Evolutionary conservation across 92 coral and sea anemone genomes (phyloP).

Genomic region (Plumapathes pennacea): DNA sequence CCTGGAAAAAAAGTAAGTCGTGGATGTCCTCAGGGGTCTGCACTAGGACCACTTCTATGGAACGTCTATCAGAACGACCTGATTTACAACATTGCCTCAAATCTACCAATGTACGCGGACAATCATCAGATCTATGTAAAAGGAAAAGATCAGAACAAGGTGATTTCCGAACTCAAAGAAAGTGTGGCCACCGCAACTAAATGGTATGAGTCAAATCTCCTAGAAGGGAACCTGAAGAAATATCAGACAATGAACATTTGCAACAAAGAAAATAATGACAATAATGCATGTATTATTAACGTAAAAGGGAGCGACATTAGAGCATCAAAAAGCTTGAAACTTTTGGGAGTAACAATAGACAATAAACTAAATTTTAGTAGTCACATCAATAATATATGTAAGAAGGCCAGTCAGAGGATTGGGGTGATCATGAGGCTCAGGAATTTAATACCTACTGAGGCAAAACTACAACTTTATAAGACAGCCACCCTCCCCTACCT

Average conservation of each 20-base stretch:
- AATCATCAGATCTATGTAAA: slow-evolving; percentile 20
- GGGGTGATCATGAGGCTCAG: slow-evolving; percentile 27
- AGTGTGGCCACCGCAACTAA: slow-evolving; percentile 28
- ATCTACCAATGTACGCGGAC: slow-evolving; percentile 22
- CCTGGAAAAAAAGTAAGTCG: slow-evolving; percentile 8
- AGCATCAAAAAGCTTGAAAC: neutral
- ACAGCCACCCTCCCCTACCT: slow-evolving; percentile 29
- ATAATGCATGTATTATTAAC: neutral
- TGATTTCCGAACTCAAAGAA: slow-evolving; percentile 19
- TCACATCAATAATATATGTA: slow-evolving; percentile 2
- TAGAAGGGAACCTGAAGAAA: slow-evolving; percentile 40
- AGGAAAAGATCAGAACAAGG: slow-evolving; percentile 9
- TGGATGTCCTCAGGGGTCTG: slow-evolving; percentile 38
- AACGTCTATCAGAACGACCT: slow-evolving; percentile 11
- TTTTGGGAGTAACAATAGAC: slow-evolving; percentile 20
- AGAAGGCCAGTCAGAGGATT: slow-evolving; percentile 19
- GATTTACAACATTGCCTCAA: slow-evolving; percentile 1
- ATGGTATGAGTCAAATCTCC: slow-evolving; percentile 39
- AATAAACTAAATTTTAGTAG: slow-evolving; percentile 14
- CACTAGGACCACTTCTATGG: slow-evolving; percentile 29
- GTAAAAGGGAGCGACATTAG: slow-evolving; percentile 6
- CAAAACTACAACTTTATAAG: slow-evolving; percentile 19
- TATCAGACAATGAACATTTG: slow-evolving; percentile 40
- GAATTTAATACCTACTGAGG: slow-evolving; percentile 17
- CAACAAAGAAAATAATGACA: slow-evolving; percentile 6